phyloP scores from a whole-genome alignment of 1,140 invertebrate species.

The Aporrectodea caliginosa region DNA sequence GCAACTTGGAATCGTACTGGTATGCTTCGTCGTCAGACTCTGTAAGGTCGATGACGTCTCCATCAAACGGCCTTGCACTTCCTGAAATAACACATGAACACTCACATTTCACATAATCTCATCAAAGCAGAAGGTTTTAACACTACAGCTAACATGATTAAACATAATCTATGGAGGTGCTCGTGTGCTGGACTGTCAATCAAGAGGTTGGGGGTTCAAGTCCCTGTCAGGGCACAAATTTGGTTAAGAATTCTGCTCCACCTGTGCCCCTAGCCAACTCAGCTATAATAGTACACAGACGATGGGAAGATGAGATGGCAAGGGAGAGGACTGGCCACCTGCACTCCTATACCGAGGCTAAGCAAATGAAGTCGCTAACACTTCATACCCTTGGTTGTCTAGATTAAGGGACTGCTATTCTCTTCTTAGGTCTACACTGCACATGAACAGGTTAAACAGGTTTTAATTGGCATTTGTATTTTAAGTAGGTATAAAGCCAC shows the following conservation, averaged over 20 bases:
- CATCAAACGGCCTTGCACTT: not conserved
- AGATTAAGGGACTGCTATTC: too few species aligned
- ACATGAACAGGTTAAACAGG: too few species aligned
- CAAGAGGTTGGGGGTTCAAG: not conserved
- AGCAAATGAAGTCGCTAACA: not conserved
- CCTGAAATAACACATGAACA: not conserved
- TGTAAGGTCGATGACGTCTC: conserved; percentile 21
- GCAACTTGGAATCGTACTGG: not conserved
- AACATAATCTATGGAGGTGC: not conserved
- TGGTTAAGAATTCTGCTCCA: not conserved
- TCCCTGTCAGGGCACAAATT: not conserved
- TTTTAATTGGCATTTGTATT: too few species aligned
- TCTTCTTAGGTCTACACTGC: too few species aligned
- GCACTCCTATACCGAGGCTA: too few species aligned
- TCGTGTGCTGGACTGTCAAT: not conserved
- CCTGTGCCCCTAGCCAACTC: too few species aligned
- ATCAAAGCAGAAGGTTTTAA: not conserved
- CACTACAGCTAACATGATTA: not conserved
- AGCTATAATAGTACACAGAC: too few species aligned
- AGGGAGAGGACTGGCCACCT: too few species aligned
- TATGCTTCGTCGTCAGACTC: conserved; percentile 23
- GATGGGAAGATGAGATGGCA: too few species aligned
- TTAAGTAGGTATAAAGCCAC: too few species aligned
- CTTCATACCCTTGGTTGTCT: too few species aligned
- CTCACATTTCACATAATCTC: not conserved